Evolutionary conservation across 2,113 vertebrate species (phyloP), one percentile per base, ranked within the genome.

Genomic region (Odocoileus virginianus): DNA sequence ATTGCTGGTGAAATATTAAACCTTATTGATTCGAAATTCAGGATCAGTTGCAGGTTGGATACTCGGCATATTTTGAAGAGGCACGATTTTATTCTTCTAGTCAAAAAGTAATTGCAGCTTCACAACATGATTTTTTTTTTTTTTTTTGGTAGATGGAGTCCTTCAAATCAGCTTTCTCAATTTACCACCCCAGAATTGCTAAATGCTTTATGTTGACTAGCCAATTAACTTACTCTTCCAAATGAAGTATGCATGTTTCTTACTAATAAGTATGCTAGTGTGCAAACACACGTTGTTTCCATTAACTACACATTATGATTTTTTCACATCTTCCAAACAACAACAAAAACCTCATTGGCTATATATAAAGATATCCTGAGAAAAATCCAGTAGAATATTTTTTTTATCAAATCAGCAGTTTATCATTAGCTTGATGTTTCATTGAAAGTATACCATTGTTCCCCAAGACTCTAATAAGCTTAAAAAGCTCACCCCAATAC

Each of bases 1-100:
- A 98, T 98, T 98, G 98, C 98, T 55, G 81, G 98, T 98, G 98
- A 99, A 99, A 99, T 99, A 99, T 98, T 98, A 98, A 98, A 98
- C 98, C 95, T 57, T 98, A 99, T 99, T 98, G 98, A 99, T 99
- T 96, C 83, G 96, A 99, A 98, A 98, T 98, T 97, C 98, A 98
- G 97, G 97, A 99, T 97, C 61, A 89, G 98, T 96, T 71, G 98
- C 97, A 98, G 92, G 96, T 84, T 95, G 89, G 97, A 97, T 98
- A 94, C 78, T 98, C 85, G 86, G 98, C 98, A 97, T 98, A 98
- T 98, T 99, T 98, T 90, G 91, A 98, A 96, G 89, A 97, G 15
- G 79, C 97, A 84, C 64, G 90, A 94, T 98, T 98, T 84, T 97
- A 98, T 98, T 97, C 97, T 98, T 97, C 40, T 87, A 76, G 95